Base-by-base conservation (phyloP, 2,888 invertebrate species). In the Cantharis lateralis region DNA sequence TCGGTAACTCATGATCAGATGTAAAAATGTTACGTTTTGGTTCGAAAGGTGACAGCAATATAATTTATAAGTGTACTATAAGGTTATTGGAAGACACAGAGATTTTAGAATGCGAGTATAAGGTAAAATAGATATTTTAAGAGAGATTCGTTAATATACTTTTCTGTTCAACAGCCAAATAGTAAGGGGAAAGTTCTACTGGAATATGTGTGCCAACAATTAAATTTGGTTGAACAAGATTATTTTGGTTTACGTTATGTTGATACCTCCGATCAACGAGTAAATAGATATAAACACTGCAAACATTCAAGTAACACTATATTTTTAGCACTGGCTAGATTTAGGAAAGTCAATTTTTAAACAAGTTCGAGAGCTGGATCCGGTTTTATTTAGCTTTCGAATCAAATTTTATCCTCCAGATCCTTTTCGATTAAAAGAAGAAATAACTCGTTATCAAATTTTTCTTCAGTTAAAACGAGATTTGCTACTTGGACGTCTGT, bases 351-450 rank as follows among this genome's bases (percentile, higher is more conserved):
- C 95, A 82, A 94, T 97, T 87, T 89, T 95, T 82, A 97, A 97
- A 88, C 97, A 97, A 92, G 95, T 97, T 48, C 96, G 96, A 94
- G 98, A 97, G 89, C 93, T 97, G 85, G 95, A 96, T 84, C 96
- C 97, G 78, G 95, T 97, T 85, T 89, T 98, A 78, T 96, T 99
- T 87, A 98, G 97, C 89, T 97, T 99, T 89, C 95, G 98, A 80
- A 96, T 98, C 80, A 98, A 98, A 90, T 99, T 97, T 89, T 99
- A 99, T 88, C 98, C 99, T 15, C 96, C 96, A 75, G 97, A 98
- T 89, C 98, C 98, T 15, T 92, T 96, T 87, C 92, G 96, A 73
- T 90, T 99, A 81, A 96, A 96, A 88, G 98, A 98, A 87, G 96
- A 98, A 88, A 94, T 97, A 80, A 97, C 98, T 80, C 92, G 98